A percentile compares a stretch with the other conserved stretches of the same genome.
These are phyloP conservation scores for Argentina silus DNA, from an alignment of 2,797 vertebrate species.

Conservation along the genomic window DNA sequence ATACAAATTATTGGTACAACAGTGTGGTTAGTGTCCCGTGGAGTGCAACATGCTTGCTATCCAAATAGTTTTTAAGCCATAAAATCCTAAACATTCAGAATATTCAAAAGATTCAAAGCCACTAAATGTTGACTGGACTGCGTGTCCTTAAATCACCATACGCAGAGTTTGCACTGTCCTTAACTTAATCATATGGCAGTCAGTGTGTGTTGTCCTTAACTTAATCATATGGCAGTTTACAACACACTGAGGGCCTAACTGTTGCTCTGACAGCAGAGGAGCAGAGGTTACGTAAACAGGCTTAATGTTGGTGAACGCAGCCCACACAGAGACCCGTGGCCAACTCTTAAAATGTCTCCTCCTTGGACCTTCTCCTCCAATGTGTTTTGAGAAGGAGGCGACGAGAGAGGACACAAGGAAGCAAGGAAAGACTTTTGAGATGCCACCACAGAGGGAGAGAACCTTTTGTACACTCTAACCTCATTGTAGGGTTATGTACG, in stretches of 20 bases:
- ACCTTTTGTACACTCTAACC: neutral
- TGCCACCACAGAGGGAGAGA: too few relatives aligned
- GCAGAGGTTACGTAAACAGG: conserved; percentile 20
- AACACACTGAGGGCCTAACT: neutral
- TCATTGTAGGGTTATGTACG: neutral
- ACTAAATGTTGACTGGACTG: neutral
- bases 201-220: conserved; percentile 4
- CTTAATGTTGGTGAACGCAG: conserved; percentile 11
- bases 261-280: conserved; percentile 11
- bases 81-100: conserved; percentile 11
- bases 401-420: too few relatives aligned
- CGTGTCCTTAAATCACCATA: conserved; percentile 21
- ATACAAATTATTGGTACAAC: neutral
- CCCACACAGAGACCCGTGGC: neutral
- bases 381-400: neutral
- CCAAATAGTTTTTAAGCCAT: conserved; percentile 23
- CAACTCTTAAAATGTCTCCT: neutral
- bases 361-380: neutral
- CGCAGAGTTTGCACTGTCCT: conserved; percentile 1
- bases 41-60: neutral
- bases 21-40: neutral
- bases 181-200: conserved; percentile 14
- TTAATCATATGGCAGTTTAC: conserved; percentile 13
- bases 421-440: too few relatives aligned
- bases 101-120: neutral